A percentile compares a stretch with the other conserved stretches of the same genome.
Conservation (phyloP, 2,888 invertebrate genomes). For the Nezara viridula region DNA sequence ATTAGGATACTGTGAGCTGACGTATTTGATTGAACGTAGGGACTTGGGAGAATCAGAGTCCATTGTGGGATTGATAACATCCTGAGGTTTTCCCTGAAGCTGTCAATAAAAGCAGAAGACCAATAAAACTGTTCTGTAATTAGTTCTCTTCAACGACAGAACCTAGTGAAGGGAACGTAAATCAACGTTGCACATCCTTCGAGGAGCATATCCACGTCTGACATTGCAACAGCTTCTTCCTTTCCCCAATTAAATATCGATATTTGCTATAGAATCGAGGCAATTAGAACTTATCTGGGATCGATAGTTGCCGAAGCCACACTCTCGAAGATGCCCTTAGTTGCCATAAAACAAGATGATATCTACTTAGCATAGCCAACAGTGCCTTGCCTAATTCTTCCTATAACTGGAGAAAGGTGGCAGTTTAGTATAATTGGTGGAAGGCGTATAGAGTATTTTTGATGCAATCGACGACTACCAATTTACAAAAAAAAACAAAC, state of each 20-base stretch:
- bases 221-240: not conserved
- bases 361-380: not conserved
- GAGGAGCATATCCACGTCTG: not conserved
- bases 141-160: not conserved
- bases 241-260: slow-evolving; percentile 20
- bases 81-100: not conserved
- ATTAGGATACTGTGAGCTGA: too few relatives aligned
- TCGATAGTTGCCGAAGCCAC: not conserved
- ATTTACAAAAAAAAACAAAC: too few relatives aligned
- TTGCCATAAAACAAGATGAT: not conserved
- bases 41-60: too few relatives aligned
- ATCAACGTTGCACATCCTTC: not conserved
- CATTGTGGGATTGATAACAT: not conserved
- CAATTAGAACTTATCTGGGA: not conserved
- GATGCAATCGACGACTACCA: too few relatives aligned
- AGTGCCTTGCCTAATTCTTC: not conserved
- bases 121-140: not conserved
- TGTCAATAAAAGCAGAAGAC: not conserved
- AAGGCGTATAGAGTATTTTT: too few relatives aligned
- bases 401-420: not conserved
- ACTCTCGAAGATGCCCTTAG: not conserved
- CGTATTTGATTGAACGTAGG: too few relatives aligned
- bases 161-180: not conserved
- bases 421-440: too few relatives aligned
- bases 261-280: not conserved